phyloP scores from a whole-genome alignment of 2,113 vertebrate species.

The Cyrtonyx montezumae region DNA sequence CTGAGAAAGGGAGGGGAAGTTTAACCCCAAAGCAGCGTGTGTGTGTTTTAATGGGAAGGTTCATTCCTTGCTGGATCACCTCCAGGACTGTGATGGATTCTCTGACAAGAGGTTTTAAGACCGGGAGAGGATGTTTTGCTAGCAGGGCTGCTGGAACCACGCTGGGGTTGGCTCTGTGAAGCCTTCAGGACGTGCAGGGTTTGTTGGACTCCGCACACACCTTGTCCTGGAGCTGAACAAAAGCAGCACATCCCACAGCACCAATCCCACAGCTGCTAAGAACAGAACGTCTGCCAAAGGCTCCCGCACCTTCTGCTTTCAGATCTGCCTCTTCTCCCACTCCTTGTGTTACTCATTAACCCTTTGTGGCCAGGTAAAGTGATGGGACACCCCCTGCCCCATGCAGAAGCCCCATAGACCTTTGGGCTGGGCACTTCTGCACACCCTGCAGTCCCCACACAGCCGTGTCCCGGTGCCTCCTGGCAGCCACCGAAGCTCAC shows the following conservation, averaged over 20 bases:
- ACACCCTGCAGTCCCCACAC: background rate
- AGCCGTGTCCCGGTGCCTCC: background rate
- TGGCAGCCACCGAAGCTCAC: fast-evolving
- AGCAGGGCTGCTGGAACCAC: background rate
- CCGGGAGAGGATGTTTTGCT: background rate
- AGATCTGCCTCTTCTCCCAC: background rate
- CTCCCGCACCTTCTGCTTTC: background rate
- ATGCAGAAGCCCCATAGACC: fast-evolving
- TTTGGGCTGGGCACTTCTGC: background rate
- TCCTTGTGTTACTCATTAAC: background rate
- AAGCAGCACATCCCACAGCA: background rate
- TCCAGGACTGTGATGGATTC: background rate
- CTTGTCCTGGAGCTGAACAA: background rate
- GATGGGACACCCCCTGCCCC: background rate
- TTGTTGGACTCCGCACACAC: background rate
- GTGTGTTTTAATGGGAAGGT: background rate
- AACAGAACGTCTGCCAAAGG: background rate
- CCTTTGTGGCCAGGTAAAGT: background rate
- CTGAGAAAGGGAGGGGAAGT: background rate
- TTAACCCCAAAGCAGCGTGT: background rate
- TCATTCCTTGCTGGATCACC: background rate
- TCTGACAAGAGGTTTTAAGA: background rate
- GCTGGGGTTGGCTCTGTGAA: background rate
- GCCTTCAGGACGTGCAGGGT: fast-evolving
- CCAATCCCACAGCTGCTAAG: background rate